These are phyloP conservation scores for Oceanites oceanicus DNA, from an alignment of 2,113 vertebrate species.

Conservation along the genomic window DNA sequence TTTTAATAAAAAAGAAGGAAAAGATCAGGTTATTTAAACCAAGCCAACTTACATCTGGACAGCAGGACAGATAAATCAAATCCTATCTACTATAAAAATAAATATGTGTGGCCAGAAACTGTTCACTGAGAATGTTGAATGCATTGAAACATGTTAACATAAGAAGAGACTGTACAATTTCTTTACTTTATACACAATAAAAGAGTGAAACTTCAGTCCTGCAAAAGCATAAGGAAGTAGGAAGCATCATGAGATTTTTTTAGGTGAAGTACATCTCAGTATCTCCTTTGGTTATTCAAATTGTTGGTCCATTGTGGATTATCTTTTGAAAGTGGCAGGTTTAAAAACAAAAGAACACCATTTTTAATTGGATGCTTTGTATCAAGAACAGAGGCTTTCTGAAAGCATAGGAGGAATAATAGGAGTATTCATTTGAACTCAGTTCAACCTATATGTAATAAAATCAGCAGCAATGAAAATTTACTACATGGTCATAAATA, in stretches of 20 bases:
- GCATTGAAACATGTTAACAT: not conserved
- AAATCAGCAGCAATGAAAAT: not conserved
- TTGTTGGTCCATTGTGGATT: not conserved
- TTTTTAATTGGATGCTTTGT: not conserved
- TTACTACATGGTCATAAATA: not conserved
- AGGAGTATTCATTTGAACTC: not conserved
- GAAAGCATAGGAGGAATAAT: not conserved
- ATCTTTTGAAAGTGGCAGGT: not conserved
- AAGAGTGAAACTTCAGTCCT: not conserved
- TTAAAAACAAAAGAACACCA: not conserved
- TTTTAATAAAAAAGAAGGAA: not conserved
- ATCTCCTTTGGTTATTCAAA: not conserved
- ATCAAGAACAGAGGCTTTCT: not conserved
- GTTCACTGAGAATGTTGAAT: not conserved
- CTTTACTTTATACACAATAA: not conserved
- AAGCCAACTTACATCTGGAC: not conserved
- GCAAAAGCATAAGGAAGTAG: not conserved
- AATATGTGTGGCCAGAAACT: not conserved
- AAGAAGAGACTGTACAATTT: not conserved
- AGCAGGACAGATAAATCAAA: not conserved
- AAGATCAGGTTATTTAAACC: not conserved
- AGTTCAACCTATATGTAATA: not conserved
- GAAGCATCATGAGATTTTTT: not conserved
- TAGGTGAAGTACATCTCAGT: not conserved
- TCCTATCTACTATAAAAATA: not conserved